These are phyloP conservation scores for Coenobita brevimanus DNA, from an alignment of 1,140 invertebrate species.

Conservation along the genomic window DNA sequence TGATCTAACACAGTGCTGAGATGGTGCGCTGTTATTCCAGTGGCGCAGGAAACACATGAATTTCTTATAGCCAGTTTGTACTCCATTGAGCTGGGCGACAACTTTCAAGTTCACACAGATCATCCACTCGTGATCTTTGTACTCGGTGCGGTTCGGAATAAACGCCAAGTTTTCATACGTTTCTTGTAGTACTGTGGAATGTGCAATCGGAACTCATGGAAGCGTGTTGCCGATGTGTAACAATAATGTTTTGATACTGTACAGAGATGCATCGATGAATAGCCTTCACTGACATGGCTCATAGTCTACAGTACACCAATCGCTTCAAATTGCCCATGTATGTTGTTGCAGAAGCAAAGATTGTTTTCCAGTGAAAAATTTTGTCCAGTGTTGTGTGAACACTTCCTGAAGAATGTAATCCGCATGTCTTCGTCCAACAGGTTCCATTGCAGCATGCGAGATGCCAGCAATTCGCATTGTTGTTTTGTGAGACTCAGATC, in stretches of 20 bases:
- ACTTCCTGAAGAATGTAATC: no score
- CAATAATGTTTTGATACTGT: constrained; percentile 15
- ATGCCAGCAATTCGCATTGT: no score
- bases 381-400: no score
- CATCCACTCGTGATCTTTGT: constrained; percentile 8
- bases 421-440: no score
- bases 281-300: neutral
- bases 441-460: no score
- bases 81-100: constrained; percentile 13
- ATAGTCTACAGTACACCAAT: neutral
- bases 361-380: no score
- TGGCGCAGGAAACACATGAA: constrained; percentile 4
- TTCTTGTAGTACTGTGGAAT: no score
- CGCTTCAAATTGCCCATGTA: no score
- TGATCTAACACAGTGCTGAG: neutral
- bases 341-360: no score
- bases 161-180: constrained; percentile 13
- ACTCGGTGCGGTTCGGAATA: constrained; percentile 9
- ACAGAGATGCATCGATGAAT: constrained; percentile 21
- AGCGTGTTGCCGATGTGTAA: constrained; percentile 4
- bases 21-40: no score
- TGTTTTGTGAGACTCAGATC: no score
- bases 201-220: constrained; percentile 3
- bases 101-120: constrained; percentile 24
- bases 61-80: constrained; percentile 29